Evolutionary conservation across 53 echinoderm and acorn worm genomes (phyloP).

Genomic region (Apostichopus leukothele): DNA sequence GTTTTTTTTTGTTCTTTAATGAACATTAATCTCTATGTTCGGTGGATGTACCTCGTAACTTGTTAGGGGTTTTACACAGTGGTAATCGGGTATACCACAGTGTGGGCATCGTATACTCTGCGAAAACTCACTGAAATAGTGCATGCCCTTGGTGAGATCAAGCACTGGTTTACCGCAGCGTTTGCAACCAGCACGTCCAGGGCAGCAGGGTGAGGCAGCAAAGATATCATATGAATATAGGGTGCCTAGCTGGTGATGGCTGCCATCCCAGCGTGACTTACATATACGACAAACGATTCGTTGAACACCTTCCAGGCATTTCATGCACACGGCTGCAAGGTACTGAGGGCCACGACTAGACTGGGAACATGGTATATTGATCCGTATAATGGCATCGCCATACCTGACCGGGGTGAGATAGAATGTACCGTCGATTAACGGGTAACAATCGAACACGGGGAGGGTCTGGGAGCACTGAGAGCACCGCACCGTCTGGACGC

Average conservation of each 20-base stretch:
- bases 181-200: constrained; percentile 92
- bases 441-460: constrained; percentile 96
- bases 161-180: constrained; percentile 93
- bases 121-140: constrained; percentile 98
- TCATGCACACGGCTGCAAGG: constrained; percentile 97
- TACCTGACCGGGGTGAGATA: constrained; percentile 92
- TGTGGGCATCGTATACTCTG: constrained; percentile 96
- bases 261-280: constrained; percentile 98
- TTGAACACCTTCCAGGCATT: constrained; percentile 94
- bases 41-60: constrained; percentile 86
- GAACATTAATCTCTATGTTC: constrained; percentile 42
- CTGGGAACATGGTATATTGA: constrained; percentile 64
- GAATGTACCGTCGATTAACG: constrained; percentile 95
- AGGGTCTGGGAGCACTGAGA: constrained; percentile 79
- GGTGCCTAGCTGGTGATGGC: constrained; percentile 98
- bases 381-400: constrained; percentile 78
- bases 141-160: constrained; percentile 88
- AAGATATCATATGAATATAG: constrained; percentile 98
- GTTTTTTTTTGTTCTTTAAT: background rate
- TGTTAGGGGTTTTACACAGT: constrained; percentile 94
- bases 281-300: constrained; percentile 94
- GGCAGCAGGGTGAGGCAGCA: constrained; percentile 97
- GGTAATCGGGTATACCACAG: constrained; percentile 95
- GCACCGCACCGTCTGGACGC: constrained; percentile 74
- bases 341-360: constrained; percentile 60